A percentile compares a stretch with the other conserved stretches of the same genome.
Evolutionary conservation across 2,113 vertebrate genomes (phyloP).

Genomic region (Catagonus wagneri): DNA sequence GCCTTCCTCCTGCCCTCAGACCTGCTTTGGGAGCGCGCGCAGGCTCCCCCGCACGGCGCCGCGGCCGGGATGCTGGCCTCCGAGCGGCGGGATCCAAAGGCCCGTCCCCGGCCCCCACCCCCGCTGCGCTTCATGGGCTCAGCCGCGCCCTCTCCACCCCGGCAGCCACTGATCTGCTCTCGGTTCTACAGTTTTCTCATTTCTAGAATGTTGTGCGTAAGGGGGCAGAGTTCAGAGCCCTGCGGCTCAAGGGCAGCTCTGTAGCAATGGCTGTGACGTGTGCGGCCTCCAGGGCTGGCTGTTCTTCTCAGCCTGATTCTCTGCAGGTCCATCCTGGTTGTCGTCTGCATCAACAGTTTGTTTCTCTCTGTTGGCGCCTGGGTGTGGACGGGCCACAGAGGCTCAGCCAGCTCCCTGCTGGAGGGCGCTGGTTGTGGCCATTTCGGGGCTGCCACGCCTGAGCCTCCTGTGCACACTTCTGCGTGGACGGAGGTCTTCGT

Average conservation of each 20-base stretch:
- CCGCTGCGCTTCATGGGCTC: not conserved
- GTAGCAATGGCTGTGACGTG: fast-evolving
- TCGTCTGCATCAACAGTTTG: fast-evolving
- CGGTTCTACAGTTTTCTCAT: not conserved
- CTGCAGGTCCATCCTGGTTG: not conserved
- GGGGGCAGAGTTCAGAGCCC: not conserved
- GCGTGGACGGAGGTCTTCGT: fast-evolving
- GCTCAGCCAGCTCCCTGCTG: too few species aligned
- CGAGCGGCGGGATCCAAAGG: fast-evolving
- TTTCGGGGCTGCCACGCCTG: not conserved
- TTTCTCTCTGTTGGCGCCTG: fast-evolving
- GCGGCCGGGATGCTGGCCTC: not conserved
- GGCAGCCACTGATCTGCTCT: not conserved
- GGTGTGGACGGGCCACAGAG: fast-evolving
- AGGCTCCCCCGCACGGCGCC: too few species aligned
- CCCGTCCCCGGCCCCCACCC: fast-evolving
- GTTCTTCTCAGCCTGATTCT: too few species aligned
- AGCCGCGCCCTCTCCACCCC: not conserved
- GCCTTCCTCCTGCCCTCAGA: not conserved
- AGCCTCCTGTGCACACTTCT: not conserved
- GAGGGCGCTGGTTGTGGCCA: not conserved
- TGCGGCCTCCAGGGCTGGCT: not conserved
- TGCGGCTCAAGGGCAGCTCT: not conserved
- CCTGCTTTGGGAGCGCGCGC: too few species aligned
- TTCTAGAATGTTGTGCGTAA: not conserved